Percentiles rank a stretch among this genome's conserved stretches.
These are phyloP conservation scores for Leptogaster cylindrica DNA, from an alignment of 2,888 invertebrate genomes.

Conservation along the genomic window DNA sequence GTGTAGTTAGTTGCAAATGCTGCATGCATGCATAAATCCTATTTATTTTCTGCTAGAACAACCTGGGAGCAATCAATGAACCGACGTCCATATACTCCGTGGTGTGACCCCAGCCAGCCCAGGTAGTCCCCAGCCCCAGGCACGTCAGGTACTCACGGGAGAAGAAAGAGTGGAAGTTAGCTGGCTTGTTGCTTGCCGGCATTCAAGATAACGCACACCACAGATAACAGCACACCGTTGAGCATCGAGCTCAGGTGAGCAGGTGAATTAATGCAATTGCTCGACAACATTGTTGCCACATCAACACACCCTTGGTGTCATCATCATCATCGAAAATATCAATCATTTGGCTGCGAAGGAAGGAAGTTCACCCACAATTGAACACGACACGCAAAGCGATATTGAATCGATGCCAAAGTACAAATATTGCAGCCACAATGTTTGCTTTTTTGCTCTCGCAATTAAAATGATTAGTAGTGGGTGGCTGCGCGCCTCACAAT, in stretches of 20 bases:
- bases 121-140: slow-evolving; percentile 32
- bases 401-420: slow-evolving; percentile 13
- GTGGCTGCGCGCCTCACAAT: too few species aligned
- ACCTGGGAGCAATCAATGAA: slow-evolving; percentile 33
- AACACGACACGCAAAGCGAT: neutral
- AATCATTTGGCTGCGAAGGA: neutral
- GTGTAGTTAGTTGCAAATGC: slow-evolving; percentile 13
- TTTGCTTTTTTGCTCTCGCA: too few species aligned
- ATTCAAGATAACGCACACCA: slow-evolving; percentile 25
- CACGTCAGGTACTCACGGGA: slow-evolving; percentile 16
- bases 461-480: too few species aligned
- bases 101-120: slow-evolving; percentile 8
- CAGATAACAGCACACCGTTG: neutral
- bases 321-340: neutral
- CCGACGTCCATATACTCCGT: neutral
- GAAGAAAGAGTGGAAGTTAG: neutral
- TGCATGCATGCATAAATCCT: slow-evolving; percentile 12
- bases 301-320: neutral
- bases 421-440: too few species aligned
- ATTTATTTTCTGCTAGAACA: slow-evolving; percentile 21
- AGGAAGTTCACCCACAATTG: neutral
- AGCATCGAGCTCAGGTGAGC: neutral
- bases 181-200: slow-evolving; percentile 22
- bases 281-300: slow-evolving; percentile 23
- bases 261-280: slow-evolving; percentile 32